Conservation (phyloP, 2,888 invertebrate species). For the Agrotis exclamationis region DNA sequence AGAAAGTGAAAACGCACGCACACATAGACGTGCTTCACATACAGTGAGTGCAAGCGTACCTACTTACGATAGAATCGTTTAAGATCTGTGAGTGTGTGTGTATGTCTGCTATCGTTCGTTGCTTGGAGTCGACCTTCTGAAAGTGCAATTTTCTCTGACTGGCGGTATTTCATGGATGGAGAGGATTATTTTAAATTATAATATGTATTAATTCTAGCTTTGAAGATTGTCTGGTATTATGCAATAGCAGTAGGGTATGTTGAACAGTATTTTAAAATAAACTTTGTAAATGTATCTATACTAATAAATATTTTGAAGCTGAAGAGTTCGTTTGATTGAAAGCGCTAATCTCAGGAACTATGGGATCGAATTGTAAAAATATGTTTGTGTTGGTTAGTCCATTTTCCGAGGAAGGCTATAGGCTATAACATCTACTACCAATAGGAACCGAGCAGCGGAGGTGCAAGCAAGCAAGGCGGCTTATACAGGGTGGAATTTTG, state of each 20-base stretch:
- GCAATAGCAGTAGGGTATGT: neutral
- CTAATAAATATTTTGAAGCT: no score
- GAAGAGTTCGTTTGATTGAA: no score
- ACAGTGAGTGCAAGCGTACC: neutral
- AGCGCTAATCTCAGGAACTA: no score
- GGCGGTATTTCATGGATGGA: slow-evolving; percentile 65
- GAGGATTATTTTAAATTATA: slow-evolving; percentile 30
- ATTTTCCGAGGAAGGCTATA: no score
- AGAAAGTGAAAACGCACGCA: neutral
- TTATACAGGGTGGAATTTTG: no score
- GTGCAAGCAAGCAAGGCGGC: no score
- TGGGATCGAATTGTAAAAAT: no score
- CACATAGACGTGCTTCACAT: neutral
- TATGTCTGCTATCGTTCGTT: neutral
- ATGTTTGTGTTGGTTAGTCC: no score
- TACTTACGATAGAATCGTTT: neutral
- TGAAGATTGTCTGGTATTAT: slow-evolving; percentile 1
- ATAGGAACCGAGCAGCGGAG: no score
- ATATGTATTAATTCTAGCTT: slow-evolving; percentile 6
- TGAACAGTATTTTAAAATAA: neutral
- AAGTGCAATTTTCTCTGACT: slow-evolving; percentile 26
- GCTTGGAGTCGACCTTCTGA: neutral
- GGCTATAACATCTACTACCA: no score
- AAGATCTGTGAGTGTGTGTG: neutral
- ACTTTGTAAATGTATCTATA: no score